Percentiles rank a stretch among this genome's conserved stretches.
These are phyloP conservation scores for Trichonephila clavipes DNA, from an alignment of 1,140 invertebrate genomes.

Conservation along the genomic window DNA sequence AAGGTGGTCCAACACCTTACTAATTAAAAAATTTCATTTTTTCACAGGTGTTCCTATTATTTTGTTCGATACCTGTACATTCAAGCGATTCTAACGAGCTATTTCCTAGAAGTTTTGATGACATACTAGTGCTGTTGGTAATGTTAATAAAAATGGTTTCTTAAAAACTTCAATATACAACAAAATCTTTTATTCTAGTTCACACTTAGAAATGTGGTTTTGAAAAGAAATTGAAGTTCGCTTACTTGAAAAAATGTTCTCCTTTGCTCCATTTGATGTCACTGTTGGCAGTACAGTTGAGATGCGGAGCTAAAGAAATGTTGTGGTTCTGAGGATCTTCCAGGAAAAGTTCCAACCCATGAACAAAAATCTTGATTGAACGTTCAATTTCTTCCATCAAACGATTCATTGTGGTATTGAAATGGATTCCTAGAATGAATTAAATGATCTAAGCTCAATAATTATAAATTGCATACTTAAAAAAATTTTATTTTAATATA, in stretches of 20 bases:
- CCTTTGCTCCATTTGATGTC: slow-evolving; percentile 89
- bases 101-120: too few relatives aligned
- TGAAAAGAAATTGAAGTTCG: background rate
- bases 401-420: slow-evolving; percentile 91
- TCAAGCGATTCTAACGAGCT: too few relatives aligned
- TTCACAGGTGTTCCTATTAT: too few relatives aligned
- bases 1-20: too few relatives aligned
- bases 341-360: slow-evolving; percentile 92
- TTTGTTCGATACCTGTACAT: too few relatives aligned
- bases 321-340: slow-evolving; percentile 85
- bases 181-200: too few relatives aligned
- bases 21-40: too few relatives aligned
- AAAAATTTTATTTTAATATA: too few relatives aligned
- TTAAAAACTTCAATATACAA: too few relatives aligned
- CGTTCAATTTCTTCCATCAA: slow-evolving; percentile 92
- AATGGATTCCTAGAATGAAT: slow-evolving; percentile 88
- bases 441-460: background rate
- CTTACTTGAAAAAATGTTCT: slow-evolving; percentile 86
- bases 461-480: background rate
- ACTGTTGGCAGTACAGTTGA: slow-evolving; percentile 88
- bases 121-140: too few relatives aligned
- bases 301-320: slow-evolving; percentile 88
- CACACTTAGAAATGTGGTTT: background rate
- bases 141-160: too few relatives aligned
- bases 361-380: slow-evolving; percentile 93